phyloP scores from a whole-genome alignment of 2,888 invertebrate genomes.

The Belgica antarctica region DNA sequence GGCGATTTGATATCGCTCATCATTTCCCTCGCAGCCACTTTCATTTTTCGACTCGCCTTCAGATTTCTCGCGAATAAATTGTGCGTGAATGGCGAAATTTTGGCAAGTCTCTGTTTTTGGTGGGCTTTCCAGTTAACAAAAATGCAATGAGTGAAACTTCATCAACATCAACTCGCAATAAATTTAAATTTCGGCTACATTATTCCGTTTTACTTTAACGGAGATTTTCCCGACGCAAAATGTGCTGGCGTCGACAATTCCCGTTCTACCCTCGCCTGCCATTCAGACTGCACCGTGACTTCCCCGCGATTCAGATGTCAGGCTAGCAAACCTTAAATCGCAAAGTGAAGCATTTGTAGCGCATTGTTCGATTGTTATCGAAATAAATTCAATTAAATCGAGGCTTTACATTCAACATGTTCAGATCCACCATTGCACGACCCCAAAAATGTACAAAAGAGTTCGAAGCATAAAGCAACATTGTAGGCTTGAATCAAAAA shows the following conservation, averaged over 20 bases:
- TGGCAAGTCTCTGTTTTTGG: neutral
- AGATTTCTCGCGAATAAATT: constrained; percentile 37
- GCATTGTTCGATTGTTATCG: neutral
- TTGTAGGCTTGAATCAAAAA: neutral
- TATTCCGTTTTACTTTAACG: constrained; percentile 10
- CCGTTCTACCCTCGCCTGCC: too few relatives aligned
- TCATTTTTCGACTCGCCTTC: neutral
- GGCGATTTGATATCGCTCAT: neutral
- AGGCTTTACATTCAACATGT: neutral
- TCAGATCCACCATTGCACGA: too few relatives aligned
- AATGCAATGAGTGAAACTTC: constrained; percentile 42
- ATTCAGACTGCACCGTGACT: too few relatives aligned
- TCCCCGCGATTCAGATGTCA: neutral
- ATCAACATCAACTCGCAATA: constrained; percentile 34
- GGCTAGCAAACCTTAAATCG: neutral
- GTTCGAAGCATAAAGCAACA: neutral
- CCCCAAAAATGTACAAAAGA: too few relatives aligned
- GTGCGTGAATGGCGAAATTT: neutral
- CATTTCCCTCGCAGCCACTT: neutral
- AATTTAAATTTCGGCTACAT: neutral
- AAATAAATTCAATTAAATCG: neutral
- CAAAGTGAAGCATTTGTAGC: too few relatives aligned
- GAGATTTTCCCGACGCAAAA: too few relatives aligned
- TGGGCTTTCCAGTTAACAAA: constrained; percentile 13
- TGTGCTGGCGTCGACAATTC: too few relatives aligned